Evolutionary conservation across 1,140 invertebrate genomes (phyloP), one percentile per base, ranked within the genome.

Genomic region (Platorchestia sp.): DNA sequence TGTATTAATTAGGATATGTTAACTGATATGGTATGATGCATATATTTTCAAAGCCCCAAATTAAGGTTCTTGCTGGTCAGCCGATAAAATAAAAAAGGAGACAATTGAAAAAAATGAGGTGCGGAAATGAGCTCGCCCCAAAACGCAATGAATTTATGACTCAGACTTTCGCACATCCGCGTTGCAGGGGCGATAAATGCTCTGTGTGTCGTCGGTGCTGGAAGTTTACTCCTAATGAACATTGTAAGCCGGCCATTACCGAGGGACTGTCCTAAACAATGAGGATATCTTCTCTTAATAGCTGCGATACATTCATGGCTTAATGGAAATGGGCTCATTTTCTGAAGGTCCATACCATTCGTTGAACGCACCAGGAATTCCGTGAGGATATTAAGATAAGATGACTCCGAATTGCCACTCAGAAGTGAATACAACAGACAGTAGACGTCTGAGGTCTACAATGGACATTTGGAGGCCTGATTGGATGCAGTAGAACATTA

Each of bases 251-350:
- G 91, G 45, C 91, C 91, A 93, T 93, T 93, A 93, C 91, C 91
- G 36, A 27, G 45, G 91, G 91, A 93, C 91, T 19, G 91, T 42
- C 91, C 91, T 93, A 93, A 93, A 93, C 91, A 93, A 93, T 93
- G 91, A 93, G 91, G 36, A 93, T 93, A 93, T 93, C 91, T 93
- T 19, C 91, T 47, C 43, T 93, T 93, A 93, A 93, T 93, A 93
- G 91, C 41, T 44, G 45, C 43, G 91, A 93, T 93, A 93, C 91
- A 93, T 93, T 93, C 91, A 93, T 93, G 91, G 91, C 91, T 93
- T 93, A 93, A 93, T 93, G 91, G 91, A 47, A 93, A 93, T 45
- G 91, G 91, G 91, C 91, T 93, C 91, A 93, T 93, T 93, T 93
- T 93, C 36, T 40, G 91, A 44, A 45, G 91, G 36, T 93, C 91